Conservation (phyloP, 1,140 invertebrate genomes). For the Ceratosolen fusciceps region DNA sequence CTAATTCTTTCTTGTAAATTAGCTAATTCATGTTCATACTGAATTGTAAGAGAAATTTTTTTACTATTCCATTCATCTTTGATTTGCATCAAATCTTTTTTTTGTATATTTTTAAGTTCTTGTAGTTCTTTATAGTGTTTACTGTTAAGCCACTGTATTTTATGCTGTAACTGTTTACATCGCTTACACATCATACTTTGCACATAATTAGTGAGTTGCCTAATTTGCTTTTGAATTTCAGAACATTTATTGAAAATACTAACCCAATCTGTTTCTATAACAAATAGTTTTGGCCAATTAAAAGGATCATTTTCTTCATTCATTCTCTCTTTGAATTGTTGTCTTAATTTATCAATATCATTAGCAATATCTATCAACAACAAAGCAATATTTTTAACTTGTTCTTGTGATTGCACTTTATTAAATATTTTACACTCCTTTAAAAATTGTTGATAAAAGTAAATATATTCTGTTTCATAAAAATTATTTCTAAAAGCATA, state of each 20-base stretch:
- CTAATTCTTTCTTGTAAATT: slow-evolving; percentile 75
- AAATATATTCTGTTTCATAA: slow-evolving; percentile 75
- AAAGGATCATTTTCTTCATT: slow-evolving; percentile 41
- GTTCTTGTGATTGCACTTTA: slow-evolving; percentile 55
- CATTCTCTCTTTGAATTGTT: slow-evolving; percentile 52
- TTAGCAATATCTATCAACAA: slow-evolving; percentile 59
- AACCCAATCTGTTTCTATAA: slow-evolving; percentile 56
- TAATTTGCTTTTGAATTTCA: slow-evolving; percentile 70
- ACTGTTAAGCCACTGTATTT: slow-evolving; percentile 60
- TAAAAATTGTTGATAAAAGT: slow-evolving; percentile 75
- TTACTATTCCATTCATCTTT: slow-evolving; percentile 71
- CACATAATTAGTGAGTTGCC: slow-evolving; percentile 72
- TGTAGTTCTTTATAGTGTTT: slow-evolving; percentile 66
- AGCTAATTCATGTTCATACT: slow-evolving; percentile 70
- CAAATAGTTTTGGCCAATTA: slow-evolving; percentile 40
- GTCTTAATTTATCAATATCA: slow-evolving; percentile 57
- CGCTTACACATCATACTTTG: slow-evolving; percentile 73
- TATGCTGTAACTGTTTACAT: slow-evolving; percentile 74
- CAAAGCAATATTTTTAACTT: slow-evolving; percentile 57
- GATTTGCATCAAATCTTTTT: slow-evolving; percentile 65
- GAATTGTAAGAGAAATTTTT: slow-evolving; percentile 63
- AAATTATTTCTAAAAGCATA: slow-evolving; percentile 67
- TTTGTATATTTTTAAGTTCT: slow-evolving; percentile 60
- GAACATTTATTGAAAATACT: slow-evolving; percentile 62
- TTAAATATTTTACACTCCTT: slow-evolving; percentile 69